Conservation (phyloP, 2,797 vertebrate genomes). For the Dendrocincla fuliginosa region DNA sequence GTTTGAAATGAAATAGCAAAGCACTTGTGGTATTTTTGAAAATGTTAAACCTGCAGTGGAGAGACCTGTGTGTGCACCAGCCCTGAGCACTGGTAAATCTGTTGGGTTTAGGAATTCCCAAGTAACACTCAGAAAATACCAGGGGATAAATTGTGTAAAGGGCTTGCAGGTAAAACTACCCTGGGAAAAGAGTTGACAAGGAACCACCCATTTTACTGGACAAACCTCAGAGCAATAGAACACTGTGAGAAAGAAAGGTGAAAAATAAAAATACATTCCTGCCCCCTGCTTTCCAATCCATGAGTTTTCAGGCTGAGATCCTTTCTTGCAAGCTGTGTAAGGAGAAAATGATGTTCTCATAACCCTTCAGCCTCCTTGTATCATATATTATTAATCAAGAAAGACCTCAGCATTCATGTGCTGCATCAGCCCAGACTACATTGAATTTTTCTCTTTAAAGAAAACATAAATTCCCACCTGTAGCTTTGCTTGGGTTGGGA, state of each 20-base stretch:
- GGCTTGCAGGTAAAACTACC: not conserved
- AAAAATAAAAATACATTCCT: not conserved
- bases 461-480: not conserved
- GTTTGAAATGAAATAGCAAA: not conserved
- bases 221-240: not conserved
- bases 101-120: not conserved
- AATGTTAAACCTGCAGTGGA: not conserved
- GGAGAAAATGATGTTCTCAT: not conserved
- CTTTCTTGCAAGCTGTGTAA: not conserved
- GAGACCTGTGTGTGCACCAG: accelerated
- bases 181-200: not conserved
- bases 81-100: not conserved
- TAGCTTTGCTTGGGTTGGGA: not conserved
- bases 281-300: not conserved
- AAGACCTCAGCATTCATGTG: not conserved
- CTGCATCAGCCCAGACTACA: not conserved
- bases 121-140: not conserved
- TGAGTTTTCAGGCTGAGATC: not conserved
- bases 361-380: not conserved
- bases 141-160: not conserved
- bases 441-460: not conserved
- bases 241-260: accelerated
- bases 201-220: not conserved
- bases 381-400: not conserved
- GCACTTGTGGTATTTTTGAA: not conserved